Percentiles rank a stretch among this genome's conserved stretches.
Conservation (phyloP, 2,797 vertebrate species). For the Garrulus glandarius region DNA sequence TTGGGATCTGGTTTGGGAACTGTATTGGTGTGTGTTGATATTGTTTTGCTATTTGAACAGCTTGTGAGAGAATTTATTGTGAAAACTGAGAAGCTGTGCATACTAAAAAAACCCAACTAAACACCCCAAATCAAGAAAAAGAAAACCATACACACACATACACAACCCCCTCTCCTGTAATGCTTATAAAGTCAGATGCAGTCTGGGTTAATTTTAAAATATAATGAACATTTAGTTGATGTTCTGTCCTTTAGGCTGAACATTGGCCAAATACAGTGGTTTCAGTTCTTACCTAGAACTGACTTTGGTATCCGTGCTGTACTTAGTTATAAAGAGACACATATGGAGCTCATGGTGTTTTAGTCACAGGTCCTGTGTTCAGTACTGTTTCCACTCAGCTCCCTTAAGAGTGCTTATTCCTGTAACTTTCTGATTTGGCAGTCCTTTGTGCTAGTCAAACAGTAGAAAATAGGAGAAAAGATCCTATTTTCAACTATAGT, state of each 20-base stretch:
- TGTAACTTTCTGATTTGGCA: neutral
- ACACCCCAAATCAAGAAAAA: neutral
- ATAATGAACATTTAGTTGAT: neutral
- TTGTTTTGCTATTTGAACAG: neutral
- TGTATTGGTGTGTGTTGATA: neutral
- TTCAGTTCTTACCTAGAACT: neutral
- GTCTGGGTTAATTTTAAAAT: neutral
- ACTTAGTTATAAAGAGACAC: neutral
- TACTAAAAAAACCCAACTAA: neutral
- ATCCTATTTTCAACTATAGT: neutral
- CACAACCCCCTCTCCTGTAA: fast-evolving
- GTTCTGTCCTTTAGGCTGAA: neutral
- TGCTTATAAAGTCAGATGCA: neutral
- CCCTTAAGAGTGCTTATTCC: neutral
- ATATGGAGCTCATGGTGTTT: fast-evolving
- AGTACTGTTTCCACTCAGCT: neutral
- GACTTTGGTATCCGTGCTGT: neutral
- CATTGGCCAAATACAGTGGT: neutral
- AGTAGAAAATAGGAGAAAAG: neutral
- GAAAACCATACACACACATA: neutral
- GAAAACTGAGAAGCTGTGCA: neutral
- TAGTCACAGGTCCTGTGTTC: neutral
- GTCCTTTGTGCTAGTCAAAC: neutral
- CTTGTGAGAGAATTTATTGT: neutral
- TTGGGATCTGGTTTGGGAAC: neutral